Conservation (phyloP, 2,888 invertebrate species). For the Limenitis arthemis region DNA sequence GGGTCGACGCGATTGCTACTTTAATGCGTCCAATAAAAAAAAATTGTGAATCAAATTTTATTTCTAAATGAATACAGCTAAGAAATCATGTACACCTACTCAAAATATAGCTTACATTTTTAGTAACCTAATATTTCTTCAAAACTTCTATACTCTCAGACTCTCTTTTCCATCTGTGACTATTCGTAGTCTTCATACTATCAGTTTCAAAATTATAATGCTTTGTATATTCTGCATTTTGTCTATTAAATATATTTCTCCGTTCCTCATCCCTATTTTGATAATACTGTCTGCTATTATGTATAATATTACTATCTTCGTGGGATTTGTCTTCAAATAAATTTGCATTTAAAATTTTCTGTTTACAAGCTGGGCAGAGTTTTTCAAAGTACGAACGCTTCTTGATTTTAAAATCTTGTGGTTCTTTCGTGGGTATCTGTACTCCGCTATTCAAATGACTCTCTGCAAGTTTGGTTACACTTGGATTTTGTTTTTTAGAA, state of each 20-base stretch:
- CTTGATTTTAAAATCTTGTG: slow-evolving; percentile 13
- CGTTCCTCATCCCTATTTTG: slow-evolving; percentile 4
- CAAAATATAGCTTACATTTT: slow-evolving; percentile 11
- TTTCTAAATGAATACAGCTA: slow-evolving; percentile 10
- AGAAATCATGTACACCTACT: slow-evolving; percentile 16
- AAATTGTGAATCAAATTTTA: not conserved
- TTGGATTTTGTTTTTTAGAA: slow-evolving; percentile 12
- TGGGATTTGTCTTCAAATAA: slow-evolving; percentile 1
- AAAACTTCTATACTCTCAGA: slow-evolving; percentile 12
- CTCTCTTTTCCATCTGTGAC: slow-evolving; percentile 10
- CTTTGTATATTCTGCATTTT: slow-evolving; percentile 1
- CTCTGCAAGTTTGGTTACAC: slow-evolving; percentile 1
- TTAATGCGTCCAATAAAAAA: not conserved
- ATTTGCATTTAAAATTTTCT: slow-evolving; percentile 13
- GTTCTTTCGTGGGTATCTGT: slow-evolving; percentile 1
- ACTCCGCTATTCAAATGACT: not conserved
- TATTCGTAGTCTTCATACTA: not conserved
- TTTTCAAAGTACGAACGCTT: slow-evolving; percentile 22
- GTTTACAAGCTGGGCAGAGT: slow-evolving; percentile 20
- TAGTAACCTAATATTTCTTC: not conserved
- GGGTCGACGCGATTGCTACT: too few relatives aligned
- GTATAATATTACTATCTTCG: slow-evolving; percentile 12
- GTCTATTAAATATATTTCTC: not conserved
- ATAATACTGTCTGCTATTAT: slow-evolving; percentile 23
- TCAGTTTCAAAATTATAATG: slow-evolving; percentile 1